Evolutionary conservation across 2,888 invertebrate species (phyloP), one percentile per base, ranked within the genome.

Genomic region (Cistogaster globosa): DNA sequence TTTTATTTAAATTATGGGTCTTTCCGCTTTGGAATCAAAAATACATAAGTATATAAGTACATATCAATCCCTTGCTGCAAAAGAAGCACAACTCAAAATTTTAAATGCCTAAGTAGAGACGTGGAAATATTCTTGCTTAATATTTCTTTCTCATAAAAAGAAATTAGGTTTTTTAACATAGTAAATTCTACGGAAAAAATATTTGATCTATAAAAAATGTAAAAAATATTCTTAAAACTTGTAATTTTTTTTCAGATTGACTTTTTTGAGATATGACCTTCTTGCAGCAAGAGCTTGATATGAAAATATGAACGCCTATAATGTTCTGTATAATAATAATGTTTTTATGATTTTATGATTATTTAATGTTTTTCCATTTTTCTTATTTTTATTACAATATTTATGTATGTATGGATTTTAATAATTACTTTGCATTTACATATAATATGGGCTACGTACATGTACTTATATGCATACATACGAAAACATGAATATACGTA

Each of bases 381-480:
- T 14, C 20, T 57, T 65, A 55, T 18, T 83, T 55, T 80, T 81
- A 57, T 76, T 76, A 76, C 69, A 68, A 75, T 83, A 81, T 60
- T 53, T 77, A 48, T 77, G 75, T 26, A 26, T 81, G 32, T 75
- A 79, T 58, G 55, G 63, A 65, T 68, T 63, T 69, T 55, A 76
- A 69, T 80, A 62, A 57, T 67, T 26, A 63, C 12, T 69, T 60
- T 32, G 22, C 9, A 38, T 65, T 42, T 22, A 18, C 11, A 57
- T 14, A 55, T 9, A 9, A 68, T 32, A 22, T n/a, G 18, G 1
- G 7, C 12, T 42, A n/a, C 38, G 36, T 51, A 51, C n/a, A 51
- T 32, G 2, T 8, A 58, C 58, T 26, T 32, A 57, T 16, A 9
- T 22, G 36, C n/a, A 26, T 36, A 8, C 36, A 58, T 22, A 82